phyloP scores from a whole-genome alignment of 2,888 invertebrate genomes.

The Xylocampa areola region DNA sequence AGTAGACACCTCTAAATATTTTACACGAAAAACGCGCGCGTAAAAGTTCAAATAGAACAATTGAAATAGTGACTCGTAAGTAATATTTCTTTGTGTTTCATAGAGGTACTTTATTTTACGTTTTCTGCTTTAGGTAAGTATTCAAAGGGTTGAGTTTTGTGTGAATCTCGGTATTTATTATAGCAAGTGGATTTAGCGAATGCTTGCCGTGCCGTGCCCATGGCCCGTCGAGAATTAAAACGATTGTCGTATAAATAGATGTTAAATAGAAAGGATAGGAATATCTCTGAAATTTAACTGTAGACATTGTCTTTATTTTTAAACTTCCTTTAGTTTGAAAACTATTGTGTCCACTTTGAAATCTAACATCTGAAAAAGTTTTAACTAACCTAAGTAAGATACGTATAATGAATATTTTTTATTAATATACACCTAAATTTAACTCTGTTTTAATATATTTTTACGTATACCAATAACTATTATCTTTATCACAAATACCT shows the following conservation, averaged over 20 bases:
- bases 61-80: constrained; percentile 55
- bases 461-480: too few species aligned
- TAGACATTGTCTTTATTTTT: neutral
- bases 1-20: constrained; percentile 40
- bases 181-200: constrained; percentile 49
- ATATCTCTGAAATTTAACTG: constrained; percentile 6
- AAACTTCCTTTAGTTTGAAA: neutral
- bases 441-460: too few species aligned
- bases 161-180: constrained; percentile 49
- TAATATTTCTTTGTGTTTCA: constrained; percentile 33
- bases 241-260: constrained; percentile 35
- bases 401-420: too few species aligned
- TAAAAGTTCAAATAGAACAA: constrained; percentile 53
- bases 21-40: constrained; percentile 58
- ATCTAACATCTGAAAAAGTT: constrained; percentile 2
- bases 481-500: too few species aligned
- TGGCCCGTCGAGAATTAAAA: constrained; percentile 39
- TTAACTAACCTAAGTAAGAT: too few species aligned
- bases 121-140: constrained; percentile 5
- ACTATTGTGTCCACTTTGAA: neutral
- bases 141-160: constrained; percentile 37
- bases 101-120: constrained; percentile 4
- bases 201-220: constrained; percentile 23
- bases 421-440: too few species aligned
- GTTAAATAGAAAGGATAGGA: constrained; percentile 10